phyloP scores from a whole-genome alignment of 2,797 vertebrate genomes.

The Ibycter americanus region DNA sequence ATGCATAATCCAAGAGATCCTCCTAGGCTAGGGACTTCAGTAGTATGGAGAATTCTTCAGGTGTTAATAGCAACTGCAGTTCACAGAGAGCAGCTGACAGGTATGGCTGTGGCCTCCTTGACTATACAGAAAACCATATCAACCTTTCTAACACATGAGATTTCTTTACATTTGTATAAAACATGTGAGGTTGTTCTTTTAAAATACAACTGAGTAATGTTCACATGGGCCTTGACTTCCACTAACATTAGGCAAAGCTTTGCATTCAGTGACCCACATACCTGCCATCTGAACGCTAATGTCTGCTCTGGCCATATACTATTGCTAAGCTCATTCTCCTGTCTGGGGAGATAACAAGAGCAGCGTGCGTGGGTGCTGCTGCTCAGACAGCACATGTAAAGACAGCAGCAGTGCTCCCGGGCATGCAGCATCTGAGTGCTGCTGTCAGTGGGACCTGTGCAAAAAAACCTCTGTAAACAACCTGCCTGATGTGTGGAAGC shows the following conservation, averaged over 20 bases:
- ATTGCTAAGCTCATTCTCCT: neutral
- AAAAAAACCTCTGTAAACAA: neutral
- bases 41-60: neutral
- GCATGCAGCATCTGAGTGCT: neutral
- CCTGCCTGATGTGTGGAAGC: neutral
- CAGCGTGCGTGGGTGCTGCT: neutral
- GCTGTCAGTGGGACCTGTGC: neutral
- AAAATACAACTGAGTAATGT: neutral
- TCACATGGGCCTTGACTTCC: neutral
- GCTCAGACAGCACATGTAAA: neutral
- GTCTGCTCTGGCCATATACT: neutral
- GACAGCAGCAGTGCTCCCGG: neutral
- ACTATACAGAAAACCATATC: neutral
- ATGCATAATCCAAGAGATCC: neutral
- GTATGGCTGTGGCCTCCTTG: neutral
- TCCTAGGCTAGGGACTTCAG: neutral
- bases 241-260: neutral
- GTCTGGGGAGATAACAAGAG: neutral
- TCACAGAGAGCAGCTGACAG: neutral
- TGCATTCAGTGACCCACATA: neutral
- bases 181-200: neutral
- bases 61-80: neutral
- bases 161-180: neutral
- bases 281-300: neutral
- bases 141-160: neutral